Base-by-base conservation (phyloP, 2,888 invertebrate genomes). In the Magallana nippona region DNA sequence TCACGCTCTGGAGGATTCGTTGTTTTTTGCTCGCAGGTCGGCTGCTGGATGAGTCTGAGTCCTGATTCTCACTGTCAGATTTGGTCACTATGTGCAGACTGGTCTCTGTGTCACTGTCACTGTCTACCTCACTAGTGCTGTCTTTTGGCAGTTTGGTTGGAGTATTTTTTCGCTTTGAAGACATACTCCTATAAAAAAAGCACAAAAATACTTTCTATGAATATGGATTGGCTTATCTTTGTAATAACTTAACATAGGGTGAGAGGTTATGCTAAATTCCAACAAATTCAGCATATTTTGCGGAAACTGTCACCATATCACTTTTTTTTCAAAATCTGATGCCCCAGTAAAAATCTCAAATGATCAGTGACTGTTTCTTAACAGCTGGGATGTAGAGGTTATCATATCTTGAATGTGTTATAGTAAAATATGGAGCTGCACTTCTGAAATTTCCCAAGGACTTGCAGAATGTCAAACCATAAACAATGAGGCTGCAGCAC, bases 141-240 rank as follows among this genome's bases (percentile, higher is more conserved):
- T 96, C 97, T 96, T 97, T 97, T 94, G 96, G 96, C 95, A 98
- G 96, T 96, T 98, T 98, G 93, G 97, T 97, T 95, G 98, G 98
- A 95, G 98, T 97, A 95, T 98, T 98, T 95, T 98, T 98, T 95
- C 98, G 96, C 96, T 98, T 98, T 95, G 98, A 98, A 96, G 98
- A 98, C 98, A 98, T 98, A 95, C 96, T 97, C 95, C 95, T 93
- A 90, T 77, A 90, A 89, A 78, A 57, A 57, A 27, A 84, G 60
- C 32, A 79, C 27, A 55, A 17, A 60, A 78, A 56, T 55, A 71
- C 55, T 27, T 19, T n/a, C 56, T 55, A 55, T 44, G 78, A 55
- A 56, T 78, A 78, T 55, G 55, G 44, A 78, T 78, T 55, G 71
- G 27, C 71, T 71, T 71, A 71, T 71, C 71, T 71, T 27, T 71